Conservation (phyloP, 64 coral and sea anemone species). For the Astreopora myriophthalma region DNA sequence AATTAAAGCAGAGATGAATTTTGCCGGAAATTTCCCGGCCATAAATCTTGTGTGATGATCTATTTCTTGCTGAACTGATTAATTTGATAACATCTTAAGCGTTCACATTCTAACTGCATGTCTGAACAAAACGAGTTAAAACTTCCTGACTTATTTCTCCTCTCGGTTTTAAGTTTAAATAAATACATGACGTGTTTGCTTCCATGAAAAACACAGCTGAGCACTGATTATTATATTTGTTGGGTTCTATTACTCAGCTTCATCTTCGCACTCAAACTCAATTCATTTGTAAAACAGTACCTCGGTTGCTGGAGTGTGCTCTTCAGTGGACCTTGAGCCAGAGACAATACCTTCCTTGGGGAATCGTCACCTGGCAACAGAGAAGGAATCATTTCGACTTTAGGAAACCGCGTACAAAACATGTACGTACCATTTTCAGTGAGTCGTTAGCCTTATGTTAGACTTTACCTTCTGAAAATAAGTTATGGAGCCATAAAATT, state of each 20-base stretch:
- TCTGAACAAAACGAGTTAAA: background rate
- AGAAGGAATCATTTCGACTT: background rate
- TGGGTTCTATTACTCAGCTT: background rate
- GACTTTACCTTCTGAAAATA: background rate
- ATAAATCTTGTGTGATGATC: background rate
- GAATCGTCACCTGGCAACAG: background rate
- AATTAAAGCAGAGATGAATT: background rate
- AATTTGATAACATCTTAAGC: constrained; percentile 26
- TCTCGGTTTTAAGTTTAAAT: background rate
- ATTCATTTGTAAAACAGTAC: constrained; percentile 1
- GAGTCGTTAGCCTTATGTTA: background rate
- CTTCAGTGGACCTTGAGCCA: background rate
- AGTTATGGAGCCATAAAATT: background rate
- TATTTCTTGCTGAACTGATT: background rate
- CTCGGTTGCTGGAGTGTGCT: background rate
- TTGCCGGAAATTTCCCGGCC: background rate
- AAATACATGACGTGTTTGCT: background rate
- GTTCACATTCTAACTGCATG: background rate
- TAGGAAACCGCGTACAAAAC: background rate
- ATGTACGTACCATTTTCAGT: no score
- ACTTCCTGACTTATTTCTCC: background rate
- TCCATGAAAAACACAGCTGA: background rate
- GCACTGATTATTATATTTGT: background rate
- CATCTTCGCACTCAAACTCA: background rate
- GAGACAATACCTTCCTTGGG: background rate